Base-by-base conservation (phyloP, 2,888 invertebrate species). In the Lepetodrilus schrolli region DNA sequence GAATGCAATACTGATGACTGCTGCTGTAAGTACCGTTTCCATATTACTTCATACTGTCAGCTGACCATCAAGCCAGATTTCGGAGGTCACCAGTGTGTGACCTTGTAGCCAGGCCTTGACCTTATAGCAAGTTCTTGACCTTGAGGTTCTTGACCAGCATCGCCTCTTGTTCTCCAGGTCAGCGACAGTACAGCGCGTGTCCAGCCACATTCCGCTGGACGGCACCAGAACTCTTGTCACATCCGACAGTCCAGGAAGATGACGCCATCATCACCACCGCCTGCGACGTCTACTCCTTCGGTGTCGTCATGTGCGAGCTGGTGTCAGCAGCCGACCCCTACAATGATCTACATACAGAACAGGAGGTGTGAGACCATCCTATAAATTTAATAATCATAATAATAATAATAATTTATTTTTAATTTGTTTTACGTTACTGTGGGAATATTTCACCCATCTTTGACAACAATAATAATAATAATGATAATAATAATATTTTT, bases 201-300 rank as follows among this genome's bases (percentile, higher is more conserved):
- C 88, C 89, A 3, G 83, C 86, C 1, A 84, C 85, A 0, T 78
- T 88, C 8, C 80, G 86, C 0, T 89, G 89, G 89, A 88, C 89
- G 1, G 88, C 89, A 0, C 89, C 89, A 4, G 89, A 90, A 70
- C 77, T 89, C 0, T 74, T 89, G 37, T 65, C 73, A 0, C 71
- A 85, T 70, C 87, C 88, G n/a, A 48, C 71, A 71, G 71, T 83
- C 1, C 72, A 76, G 3, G 83, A 83, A 49, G 58, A 73, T 4
- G 73, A 71, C 10, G 79, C 76, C 1, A 66, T 82, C 30, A 84
- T 88, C 75, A 84, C 84, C 0, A 78, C 82, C 7, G 79, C 82
- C 0, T 83, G 83, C 65, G 90, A 90, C 73, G 87, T 89, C 1
- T 89, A 86, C 79, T 89, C 89, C 4, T 89, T 86, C 77, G 87